Percentiles rank a stretch among this genome's conserved stretches.
phyloP scores from a whole-genome alignment of 2,113 vertebrate genomes.

The Sceloporus undulatus region DNA sequence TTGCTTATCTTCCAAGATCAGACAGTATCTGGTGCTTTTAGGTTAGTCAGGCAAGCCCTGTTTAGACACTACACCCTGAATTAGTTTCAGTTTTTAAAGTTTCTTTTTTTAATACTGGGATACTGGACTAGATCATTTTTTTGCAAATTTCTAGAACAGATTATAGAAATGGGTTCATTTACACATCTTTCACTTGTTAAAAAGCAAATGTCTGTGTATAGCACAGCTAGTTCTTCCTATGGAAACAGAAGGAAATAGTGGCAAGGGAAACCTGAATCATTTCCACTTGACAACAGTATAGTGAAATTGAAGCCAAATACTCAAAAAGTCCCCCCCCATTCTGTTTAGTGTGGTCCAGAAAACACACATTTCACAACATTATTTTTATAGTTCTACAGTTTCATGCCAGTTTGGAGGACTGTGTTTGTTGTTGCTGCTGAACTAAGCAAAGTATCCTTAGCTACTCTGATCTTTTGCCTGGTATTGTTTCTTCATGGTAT shows the following conservation, averaged over 20 bases:
- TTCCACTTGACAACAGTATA: background rate
- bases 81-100: no score
- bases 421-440: no score
- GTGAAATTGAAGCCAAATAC: background rate
- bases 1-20: no score
- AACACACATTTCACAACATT: slow-evolving; percentile 15
- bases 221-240: slow-evolving; percentile 3
- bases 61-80: no score
- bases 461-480: background rate
- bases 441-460: background rate
- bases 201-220: background rate
- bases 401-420: background rate
- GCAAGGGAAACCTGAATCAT: background rate
- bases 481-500: background rate
- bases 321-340: background rate
- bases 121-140: background rate
- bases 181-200: background rate
- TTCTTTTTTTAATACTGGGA: background rate
- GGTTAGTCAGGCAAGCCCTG: background rate
- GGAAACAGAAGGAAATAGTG: background rate
- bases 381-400: slow-evolving; percentile 4
- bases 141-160: background rate
- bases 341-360: slow-evolving; percentile 12
- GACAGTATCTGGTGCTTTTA: no score
- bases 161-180: background rate